Conservation (phyloP, 2,113 vertebrate species). For the Astur gentilis region DNA sequence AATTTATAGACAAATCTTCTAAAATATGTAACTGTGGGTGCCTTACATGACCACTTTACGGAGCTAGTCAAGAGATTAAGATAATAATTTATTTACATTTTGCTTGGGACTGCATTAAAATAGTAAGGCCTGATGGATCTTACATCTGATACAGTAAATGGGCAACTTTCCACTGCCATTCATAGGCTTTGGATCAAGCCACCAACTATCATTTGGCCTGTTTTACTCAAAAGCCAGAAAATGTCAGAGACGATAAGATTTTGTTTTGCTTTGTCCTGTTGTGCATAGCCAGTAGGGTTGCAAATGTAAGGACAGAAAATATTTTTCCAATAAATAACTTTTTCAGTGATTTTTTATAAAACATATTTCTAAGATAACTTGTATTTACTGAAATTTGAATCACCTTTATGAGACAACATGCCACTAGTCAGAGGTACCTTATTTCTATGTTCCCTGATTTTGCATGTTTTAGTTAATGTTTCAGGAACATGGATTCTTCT, state of each 20-base stretch:
- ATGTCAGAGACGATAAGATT: not conserved
- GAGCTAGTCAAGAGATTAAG: not conserved
- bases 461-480: not conserved
- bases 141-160: not conserved
- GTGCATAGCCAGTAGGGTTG: not conserved
- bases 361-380: not conserved
- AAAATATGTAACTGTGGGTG: not conserved
- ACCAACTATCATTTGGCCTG: not conserved
- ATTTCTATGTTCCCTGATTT: not conserved
- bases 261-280: not conserved
- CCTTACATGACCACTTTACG: not conserved
- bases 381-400: not conserved
- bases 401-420: not conserved
- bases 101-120: not conserved
- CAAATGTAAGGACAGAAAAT: not conserved
- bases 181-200: not conserved
- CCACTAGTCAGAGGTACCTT: not conserved
- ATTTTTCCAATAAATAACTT: not conserved
- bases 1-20: not conserved
- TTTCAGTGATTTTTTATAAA: not conserved
- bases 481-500: not conserved
- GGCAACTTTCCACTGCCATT: not conserved
- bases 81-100: not conserved
- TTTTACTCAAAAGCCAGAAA: not conserved
- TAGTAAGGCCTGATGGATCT: not conserved